Percentiles rank a stretch among this genome's conserved stretches.
phyloP scores from a whole-genome alignment of 2,113 vertebrate species.

The human (Homo sapiens) region GRCh38 chr6:162106001-162106500 shows the following conservation, averaged over 20 bases:
- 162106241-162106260: background rate
- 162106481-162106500: background rate
- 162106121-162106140: background rate
- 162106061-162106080: background rate
- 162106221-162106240: fast-evolving
- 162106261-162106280: no score
- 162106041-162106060: background rate
- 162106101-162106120: background rate
- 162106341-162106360: background rate
- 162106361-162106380: background rate
- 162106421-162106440: background rate
- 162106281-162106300: background rate
- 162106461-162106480: background rate
- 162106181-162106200: fast-evolving
- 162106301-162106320: background rate
- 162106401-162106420: background rate
- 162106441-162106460: background rate
- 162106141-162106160: no score
- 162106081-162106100: background rate
- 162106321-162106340: background rate
- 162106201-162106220: background rate
- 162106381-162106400: background rate
- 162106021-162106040: background rate
- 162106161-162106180: no score
- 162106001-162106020: no score